Conservation (phyloP, 2,888 invertebrate genomes). For the Leptura quadrifasciata region DNA sequence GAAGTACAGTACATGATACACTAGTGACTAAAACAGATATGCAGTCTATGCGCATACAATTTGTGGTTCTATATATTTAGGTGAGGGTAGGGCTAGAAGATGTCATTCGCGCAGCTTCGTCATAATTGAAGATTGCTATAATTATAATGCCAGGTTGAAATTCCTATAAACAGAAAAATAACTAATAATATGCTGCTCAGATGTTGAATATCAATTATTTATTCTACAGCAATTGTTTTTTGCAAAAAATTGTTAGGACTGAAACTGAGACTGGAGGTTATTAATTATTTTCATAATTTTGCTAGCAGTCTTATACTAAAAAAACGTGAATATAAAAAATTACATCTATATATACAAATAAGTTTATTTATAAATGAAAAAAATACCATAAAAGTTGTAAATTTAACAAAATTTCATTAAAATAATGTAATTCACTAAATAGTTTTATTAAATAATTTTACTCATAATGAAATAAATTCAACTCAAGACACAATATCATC, state of each 20-base stretch:
- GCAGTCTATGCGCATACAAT: too few relatives aligned
- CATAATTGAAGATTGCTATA: too few relatives aligned
- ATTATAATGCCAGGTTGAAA: not conserved
- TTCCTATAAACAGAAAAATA: not conserved
- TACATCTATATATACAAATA: conserved; percentile 37
- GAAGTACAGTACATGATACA: too few relatives aligned
- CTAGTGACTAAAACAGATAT: too few relatives aligned
- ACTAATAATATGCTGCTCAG: too few relatives aligned
- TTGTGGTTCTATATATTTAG: too few relatives aligned
- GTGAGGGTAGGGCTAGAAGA: too few relatives aligned
- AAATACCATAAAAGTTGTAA: conserved; percentile 23
- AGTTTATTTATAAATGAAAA: conserved; percentile 29
- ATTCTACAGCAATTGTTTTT: not conserved
- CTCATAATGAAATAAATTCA: conserved; percentile 34
- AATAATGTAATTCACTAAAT: conserved; percentile 36
- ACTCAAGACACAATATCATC: conserved; percentile 59
- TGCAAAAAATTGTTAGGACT: too few relatives aligned
- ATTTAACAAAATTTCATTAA: conserved; percentile 23
- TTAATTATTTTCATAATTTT: not conserved
- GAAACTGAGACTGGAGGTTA: not conserved
- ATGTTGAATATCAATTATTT: too few relatives aligned
- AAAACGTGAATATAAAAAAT: conserved; percentile 23
- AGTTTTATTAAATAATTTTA: conserved; percentile 18
- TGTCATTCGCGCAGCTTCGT: too few relatives aligned
- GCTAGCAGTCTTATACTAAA: conserved; percentile 1